These are phyloP conservation scores for Corythoichthys intestinalis DNA, from an alignment of 2,113 vertebrate genomes.

Conservation along the genomic window DNA sequence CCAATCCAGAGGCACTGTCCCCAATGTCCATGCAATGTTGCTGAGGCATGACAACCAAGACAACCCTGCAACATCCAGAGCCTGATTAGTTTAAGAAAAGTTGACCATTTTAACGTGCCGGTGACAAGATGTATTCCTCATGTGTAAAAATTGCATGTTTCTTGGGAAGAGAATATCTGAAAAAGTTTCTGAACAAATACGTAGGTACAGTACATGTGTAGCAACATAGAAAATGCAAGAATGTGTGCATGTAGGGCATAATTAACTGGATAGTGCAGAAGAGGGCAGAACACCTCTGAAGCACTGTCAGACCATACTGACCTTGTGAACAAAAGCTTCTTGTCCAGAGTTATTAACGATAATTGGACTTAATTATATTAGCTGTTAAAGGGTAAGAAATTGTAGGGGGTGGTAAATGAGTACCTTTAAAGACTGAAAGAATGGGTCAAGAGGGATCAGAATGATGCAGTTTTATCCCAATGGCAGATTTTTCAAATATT, in stretches of 20 bases:
- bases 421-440: slow-evolving; percentile 31
- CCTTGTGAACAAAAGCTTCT: slow-evolving; percentile 56
- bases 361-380: slow-evolving; percentile 61
- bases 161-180: not conserved
- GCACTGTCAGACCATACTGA: slow-evolving; percentile 56
- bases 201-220: not conserved
- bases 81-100: no score
- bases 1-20: no score
- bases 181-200: slow-evolving; percentile 11
- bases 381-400: slow-evolving; percentile 51
- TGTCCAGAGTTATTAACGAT: slow-evolving; percentile 56
- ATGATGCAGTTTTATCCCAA: not conserved
- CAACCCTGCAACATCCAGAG: no score
- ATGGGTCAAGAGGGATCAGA: slow-evolving; percentile 43
- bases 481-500: slow-evolving; percentile 11
- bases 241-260: slow-evolving; percentile 32
- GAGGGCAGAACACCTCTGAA: slow-evolving; percentile 42
- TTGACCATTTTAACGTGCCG: no score
- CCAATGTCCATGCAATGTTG: no score
- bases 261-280: slow-evolving; percentile 48
- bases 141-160: no score
- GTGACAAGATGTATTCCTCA: no score
- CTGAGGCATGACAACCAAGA: no score
- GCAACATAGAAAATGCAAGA: not conserved
- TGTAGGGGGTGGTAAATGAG: slow-evolving; percentile 37